Conservation (phyloP, 2,888 invertebrate genomes). For the Lasioglossum calceatum region DNA sequence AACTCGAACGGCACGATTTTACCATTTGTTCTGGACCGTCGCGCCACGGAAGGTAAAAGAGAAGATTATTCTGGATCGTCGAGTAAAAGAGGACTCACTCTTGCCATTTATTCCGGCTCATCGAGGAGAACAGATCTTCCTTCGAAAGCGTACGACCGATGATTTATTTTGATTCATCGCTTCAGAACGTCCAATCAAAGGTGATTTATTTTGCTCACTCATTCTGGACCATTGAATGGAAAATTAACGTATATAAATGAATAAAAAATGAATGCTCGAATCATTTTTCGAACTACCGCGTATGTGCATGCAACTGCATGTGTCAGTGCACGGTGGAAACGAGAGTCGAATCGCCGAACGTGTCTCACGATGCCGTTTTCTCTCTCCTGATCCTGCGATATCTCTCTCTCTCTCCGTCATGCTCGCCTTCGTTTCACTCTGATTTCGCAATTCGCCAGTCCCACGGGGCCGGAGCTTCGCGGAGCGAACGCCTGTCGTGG, state of each 20-base stretch:
- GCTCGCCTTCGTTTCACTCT: conserved; percentile 41
- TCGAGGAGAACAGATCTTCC: background rate
- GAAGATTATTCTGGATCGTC: background rate
- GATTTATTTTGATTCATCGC: background rate
- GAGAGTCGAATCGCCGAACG: conserved; percentile 73
- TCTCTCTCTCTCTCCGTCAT: conserved; percentile 10
- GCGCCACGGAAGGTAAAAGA: background rate
- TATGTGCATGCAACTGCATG: background rate
- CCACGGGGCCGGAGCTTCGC: conserved; percentile 62
- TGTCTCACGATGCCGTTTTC: conserved; percentile 75
- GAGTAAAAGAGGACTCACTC: background rate
- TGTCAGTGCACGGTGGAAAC: conserved; percentile 59
- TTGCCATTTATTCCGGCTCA: background rate
- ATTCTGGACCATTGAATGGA: background rate
- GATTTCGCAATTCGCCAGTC: conserved; percentile 70
- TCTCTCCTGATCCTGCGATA: conserved; percentile 30
- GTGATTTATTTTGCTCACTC: background rate
- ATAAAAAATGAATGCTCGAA: background rate
- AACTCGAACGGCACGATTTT: background rate
- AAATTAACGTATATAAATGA: background rate
- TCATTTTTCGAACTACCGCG: background rate
- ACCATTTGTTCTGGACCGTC: background rate
- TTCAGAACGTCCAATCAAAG: background rate
- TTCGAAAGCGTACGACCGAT: background rate
- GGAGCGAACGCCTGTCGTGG: background rate